Base-by-base conservation (phyloP, 2,888 invertebrate genomes). In the Oconnorella tubifera region DNA sequence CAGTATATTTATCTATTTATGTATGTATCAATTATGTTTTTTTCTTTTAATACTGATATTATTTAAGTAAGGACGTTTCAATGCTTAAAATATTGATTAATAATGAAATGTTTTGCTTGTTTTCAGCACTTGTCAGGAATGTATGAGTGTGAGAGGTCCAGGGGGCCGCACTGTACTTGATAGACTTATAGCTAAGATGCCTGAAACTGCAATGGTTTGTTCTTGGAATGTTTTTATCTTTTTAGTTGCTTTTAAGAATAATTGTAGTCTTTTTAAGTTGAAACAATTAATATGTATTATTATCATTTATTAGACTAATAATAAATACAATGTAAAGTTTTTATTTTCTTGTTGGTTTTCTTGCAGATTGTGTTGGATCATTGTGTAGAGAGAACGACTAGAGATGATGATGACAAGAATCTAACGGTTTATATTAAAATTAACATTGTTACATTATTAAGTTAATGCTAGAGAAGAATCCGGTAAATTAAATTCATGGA, bases 181-280 rank as follows among this genome's bases (percentile, higher is more conserved):
- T 57, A 63, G 67, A 48, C 68, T 74, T 19, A 73, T 74, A 19
- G 70, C 61, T 23, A 64, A 71, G 51, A 62, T 73, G 25, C 74
- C 74, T 0, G 73, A 74, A 14, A 70, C 68, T 14, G 74, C 73
- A 23, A 56, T 66, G 62, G 73, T 73, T 59, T 60, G 62, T 51
- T 33, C 32, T 6, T 64, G 3, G 28, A 27, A n/a, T n/a, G n/a
- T n/a, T n/a, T n/a, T n/a, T n/a, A n/a, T n/a, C n/a, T n/a, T n/a
- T n/a, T n/a, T n/a, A n/a, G n/a, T n/a, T n/a, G n/a, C n/a, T n/a
- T n/a, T n/a, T n/a, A n/a, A n/a, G n/a, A n/a, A 40, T 40, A 40
- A 40, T 40, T 10, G 56, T 10, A n/a, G 29, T 59, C 23, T 33
- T 33, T 48, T 56, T n/a, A n/a, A n/a, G n/a, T n/a, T n/a, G n/a